Base-by-base conservation (phyloP, 2,888 invertebrate species). In the Epinotia demarniana region DNA sequence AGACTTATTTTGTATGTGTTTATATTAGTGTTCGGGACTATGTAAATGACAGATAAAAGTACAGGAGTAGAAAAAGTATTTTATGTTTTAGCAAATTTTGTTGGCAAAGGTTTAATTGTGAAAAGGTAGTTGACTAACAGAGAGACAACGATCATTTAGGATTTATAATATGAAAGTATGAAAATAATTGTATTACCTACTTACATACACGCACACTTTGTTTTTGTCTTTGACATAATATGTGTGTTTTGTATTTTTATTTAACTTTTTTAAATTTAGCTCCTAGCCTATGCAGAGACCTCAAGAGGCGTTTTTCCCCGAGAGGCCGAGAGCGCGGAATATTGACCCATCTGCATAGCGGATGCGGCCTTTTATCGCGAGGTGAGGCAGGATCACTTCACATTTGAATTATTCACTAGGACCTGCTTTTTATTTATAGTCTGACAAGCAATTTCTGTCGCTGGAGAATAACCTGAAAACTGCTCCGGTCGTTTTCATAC, bases 261-360 rank as follows among this genome's bases (percentile, higher is more conserved):
- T 9, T n/a, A 8, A 18, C 18, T 64, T 11, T 11, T 27, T 23
- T 27, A 23, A 16, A 1, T 3, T 57, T 1, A 23, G 4, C 73
- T 73, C 73, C 73, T 19, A 23, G 57, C 23, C 55, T 57, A 73
- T 13, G 18, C 43, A 19, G 43, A 55, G 46, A 68, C 68, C 62
- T 57, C 60, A 61, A 68, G 46, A 57, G 67, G 23, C 55, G 18
- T 43, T 18, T 43, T 23, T 8, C 23, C 16, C 62, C 53, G 16
- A 53, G 6, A 53, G 53, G 66, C 66, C 12, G 33, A 67, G 55
- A 68, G 61, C 64, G 43, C 27, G 12, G 72, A 66, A 66, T 58
- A 73, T 68, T 57, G 73, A 73, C 62, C 68, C 23, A 67, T 73
- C 73, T 73, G 73, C 68, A 73, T 73, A 73, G 55, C 62, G 55